Conservation (phyloP, 2,113 vertebrate species). For the Setophaga kirtlandii region DNA sequence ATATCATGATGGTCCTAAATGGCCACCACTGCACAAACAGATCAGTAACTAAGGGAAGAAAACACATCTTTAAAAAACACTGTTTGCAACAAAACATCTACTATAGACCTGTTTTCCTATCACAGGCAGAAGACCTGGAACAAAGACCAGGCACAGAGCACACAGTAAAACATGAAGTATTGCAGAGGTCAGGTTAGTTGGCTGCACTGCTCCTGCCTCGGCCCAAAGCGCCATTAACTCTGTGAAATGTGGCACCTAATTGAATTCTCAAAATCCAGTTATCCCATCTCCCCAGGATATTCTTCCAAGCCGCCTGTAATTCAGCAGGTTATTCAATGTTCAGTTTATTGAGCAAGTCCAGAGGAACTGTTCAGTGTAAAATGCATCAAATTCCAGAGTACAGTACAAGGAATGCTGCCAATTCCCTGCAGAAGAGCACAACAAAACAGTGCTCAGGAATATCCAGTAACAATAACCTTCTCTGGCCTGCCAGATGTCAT, state of each 20-base stretch:
- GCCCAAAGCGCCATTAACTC: neutral
- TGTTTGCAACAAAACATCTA: neutral
- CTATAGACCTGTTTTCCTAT: neutral
- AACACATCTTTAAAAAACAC: neutral
- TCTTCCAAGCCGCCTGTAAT: neutral
- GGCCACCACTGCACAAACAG: neutral
- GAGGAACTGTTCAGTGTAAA: neutral
- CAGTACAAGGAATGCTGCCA: neutral
- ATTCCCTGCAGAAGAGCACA: accelerated
- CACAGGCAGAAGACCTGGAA: neutral
- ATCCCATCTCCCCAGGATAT: neutral
- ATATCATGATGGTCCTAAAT: neutral
- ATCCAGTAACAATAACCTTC: neutral
- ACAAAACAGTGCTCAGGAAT: neutral
- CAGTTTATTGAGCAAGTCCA: neutral
- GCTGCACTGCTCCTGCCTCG: neutral
- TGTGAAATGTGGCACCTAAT: neutral
- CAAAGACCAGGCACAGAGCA: neutral
- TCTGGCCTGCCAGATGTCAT: neutral
- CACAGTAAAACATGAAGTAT: neutral
- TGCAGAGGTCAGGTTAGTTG: neutral
- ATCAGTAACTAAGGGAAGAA: neutral
- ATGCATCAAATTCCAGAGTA: neutral
- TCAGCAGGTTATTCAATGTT: neutral
- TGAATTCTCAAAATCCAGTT: constrained; percentile 23